Base-by-base conservation (phyloP, 2,797 vertebrate species). In the Poeciliopsis presidionis region DNA sequence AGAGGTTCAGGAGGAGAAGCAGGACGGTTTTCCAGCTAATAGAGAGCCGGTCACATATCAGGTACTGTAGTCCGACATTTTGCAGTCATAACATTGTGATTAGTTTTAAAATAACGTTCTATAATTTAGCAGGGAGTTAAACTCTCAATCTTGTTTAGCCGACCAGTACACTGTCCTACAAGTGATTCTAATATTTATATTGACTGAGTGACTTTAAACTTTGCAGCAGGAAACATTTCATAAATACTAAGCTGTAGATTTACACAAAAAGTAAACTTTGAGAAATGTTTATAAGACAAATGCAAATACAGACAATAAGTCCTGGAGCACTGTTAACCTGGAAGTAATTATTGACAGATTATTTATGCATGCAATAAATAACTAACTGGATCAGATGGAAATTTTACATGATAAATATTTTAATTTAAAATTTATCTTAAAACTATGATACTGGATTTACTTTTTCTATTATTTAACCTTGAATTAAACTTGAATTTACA, bases 41-140 rank as follows among this genome's bases (percentile, higher is more conserved):
- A 45, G 43, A 47, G 39, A 59, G 76, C 9, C 72, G 47, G 14
- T 12, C 76, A 46, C n/a, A 13, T 47, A 20, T 14, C 57, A 84
- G 85, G 89, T 91, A 91, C 79, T 41, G 77, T 43, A 61, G 20
- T 28, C 12, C 51, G 12, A 41, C 12, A 25, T 72, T 80, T 75
- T 71, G 73, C 16, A 65, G 8, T 82, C 2, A 33, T 51, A 25
- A 67, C 11, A 20, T 67, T 41, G 18, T 5, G 22, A 22, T 41
- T 41, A 25, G 63, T 41, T 67, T 67, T 41, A 25, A 41, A 22
- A 41, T 67, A 39, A 67, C 25, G 18, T 41, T 20, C 7, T 36
- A 63, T 1, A 36, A 11, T 36, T 41, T 39, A 67, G 20, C 18
- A 41, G 33, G 1, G 36, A 20, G 36, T 39, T 39, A 39, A 9